Base-by-base conservation (phyloP, 64 coral and sea anemone genomes). In the Hydrozoanthus tunicans region DNA sequence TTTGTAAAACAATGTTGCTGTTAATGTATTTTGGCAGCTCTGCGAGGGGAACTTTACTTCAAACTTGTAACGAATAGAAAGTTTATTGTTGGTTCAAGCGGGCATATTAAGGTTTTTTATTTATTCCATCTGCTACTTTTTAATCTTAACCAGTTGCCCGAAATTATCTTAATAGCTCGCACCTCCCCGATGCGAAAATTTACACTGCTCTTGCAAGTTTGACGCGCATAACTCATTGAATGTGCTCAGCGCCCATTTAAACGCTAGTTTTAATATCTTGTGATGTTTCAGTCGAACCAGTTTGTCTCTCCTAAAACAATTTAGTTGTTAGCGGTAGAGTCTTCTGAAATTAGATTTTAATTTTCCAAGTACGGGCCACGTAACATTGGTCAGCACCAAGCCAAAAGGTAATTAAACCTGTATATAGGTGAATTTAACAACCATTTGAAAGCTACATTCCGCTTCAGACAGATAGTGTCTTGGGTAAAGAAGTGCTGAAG, bases 131-230 rank as follows among this genome's bases (percentile, higher is more conserved):
- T 88, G 84, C 84, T 59, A 73, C 68, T 73, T 74, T 88, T 27
- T 58, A 88, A 88, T 88, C 8, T 80, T 88, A 57, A 24, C 70
- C 56, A 74, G 68, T 88, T 55, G 68, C 69, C 73, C 17, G 25
- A 73, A 73, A 88, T 75, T 73, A 54, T 15, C 9, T 71, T 54
- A 70, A 1, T 88, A 20, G 32, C 32, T 25, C 73, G 6, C 68
- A 88, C 69, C 84, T 88, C 67, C 84, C 84, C 56, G 69, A 88
- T 74, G 84, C 9, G 84, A 88, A 73, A 88, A 88, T 88, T 60
- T 88, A 14, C 68, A 58, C 56, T 12, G 70, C 55, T 88, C 25
- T 20, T 59, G 55, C 15, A 88, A 23, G 63, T 88, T 74, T 73
- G 84, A 74, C 69, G 84, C 69, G 20, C 53, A 6, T n/a, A 27